Base-by-base conservation (phyloP, 2,797 vertebrate species). In the Anguilla anguilla region DNA sequence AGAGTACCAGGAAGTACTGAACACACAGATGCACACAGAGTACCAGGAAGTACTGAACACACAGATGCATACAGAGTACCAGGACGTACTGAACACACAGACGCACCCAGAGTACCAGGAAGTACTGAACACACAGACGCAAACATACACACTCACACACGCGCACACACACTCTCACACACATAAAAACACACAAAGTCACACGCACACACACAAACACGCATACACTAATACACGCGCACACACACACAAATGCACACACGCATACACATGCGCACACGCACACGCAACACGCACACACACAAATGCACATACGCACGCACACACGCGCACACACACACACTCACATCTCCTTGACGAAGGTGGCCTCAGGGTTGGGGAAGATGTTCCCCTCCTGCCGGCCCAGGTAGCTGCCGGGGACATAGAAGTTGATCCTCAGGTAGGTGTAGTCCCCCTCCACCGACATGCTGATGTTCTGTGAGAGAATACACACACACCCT, bases 381-480 rank as follows among this genome's bases (percentile, higher is more conserved):
- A 99, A 99, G 93, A 98, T 97, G 91, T 98, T 99, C 88, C 98
- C 98, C 88, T 99, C 98, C 72, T 99, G 98, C 15, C 98, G 96
- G 0, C 98, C 98, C 90, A 99, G 92, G 17, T 97, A 98, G 91
- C 97, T 98, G 92, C 98, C 98, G 0, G 98, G 98, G 85, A 98
- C 98, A 91, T 97, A 99, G 95, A 99, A 99, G 96, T 99, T 99
- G 94, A 99, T 99, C 92, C 98, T 96, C 91, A 99, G 92, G 93
- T 99, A 99, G 82, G 98, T 99, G 94, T 99, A 99, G 94, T 99
- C 98, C 0, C 98, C 98, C 88, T 99, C 98, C 90, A 99, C 98
- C 0, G 98, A 98, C 97, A 98, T 98, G 86, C 98, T 98, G 95
- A 99, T 99, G 95, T 99, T 99, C 98, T 99, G 87, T 3, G 90